A percentile compares a stretch with the other conserved stretches of the same genome.
These are phyloP conservation scores for Oxyteleia sp. DNA, from an alignment of 2,888 invertebrate genomes.

Conservation along the genomic window DNA sequence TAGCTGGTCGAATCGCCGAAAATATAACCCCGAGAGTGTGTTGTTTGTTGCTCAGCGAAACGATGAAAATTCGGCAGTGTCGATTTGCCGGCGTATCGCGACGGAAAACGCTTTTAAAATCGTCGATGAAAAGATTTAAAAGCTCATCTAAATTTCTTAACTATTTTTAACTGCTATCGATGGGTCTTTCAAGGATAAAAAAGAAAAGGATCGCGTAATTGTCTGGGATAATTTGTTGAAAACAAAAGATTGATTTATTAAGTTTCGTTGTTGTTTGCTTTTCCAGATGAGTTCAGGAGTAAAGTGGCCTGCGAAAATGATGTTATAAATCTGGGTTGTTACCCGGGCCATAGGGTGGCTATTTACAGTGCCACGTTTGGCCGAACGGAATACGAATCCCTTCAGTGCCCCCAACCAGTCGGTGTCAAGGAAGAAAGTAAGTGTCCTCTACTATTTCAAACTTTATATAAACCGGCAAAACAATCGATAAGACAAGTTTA, in stretches of 20 bases:
- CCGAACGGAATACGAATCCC: conserved; percentile 94
- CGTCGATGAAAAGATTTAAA: conserved; percentile 38
- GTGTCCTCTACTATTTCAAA: conserved; percentile 84
- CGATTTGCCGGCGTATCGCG: conserved; percentile 5
- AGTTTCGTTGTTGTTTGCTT: conserved; percentile 28
- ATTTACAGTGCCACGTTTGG: conserved; percentile 98
- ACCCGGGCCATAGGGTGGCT: conserved; percentile 95
- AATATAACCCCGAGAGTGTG: too few species aligned
- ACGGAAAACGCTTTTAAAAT: conserved; percentile 16
- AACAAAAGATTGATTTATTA: conserved; percentile 32
- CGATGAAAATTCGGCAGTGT: conserved; percentile 45
- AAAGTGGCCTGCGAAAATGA: conserved; percentile 98
- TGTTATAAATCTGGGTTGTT: conserved; percentile 95
- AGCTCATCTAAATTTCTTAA: conserved; percentile 1
- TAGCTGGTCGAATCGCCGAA: too few species aligned
- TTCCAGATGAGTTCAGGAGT: conserved; percentile 96
- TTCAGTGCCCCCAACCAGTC: conserved; percentile 94
- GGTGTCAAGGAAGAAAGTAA: conserved; percentile 96
- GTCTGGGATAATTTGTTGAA: background rate
- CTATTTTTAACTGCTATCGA: conserved; percentile 19
- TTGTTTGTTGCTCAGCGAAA: conserved; percentile 58
- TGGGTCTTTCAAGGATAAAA: conserved; percentile 9
- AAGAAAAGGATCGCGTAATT: too few species aligned
- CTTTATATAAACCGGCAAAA: conserved; percentile 55
- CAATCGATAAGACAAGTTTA: conserved; percentile 50